Conservation (phyloP, 2,888 invertebrate genomes). For the Macrophya alboannulata region DNA sequence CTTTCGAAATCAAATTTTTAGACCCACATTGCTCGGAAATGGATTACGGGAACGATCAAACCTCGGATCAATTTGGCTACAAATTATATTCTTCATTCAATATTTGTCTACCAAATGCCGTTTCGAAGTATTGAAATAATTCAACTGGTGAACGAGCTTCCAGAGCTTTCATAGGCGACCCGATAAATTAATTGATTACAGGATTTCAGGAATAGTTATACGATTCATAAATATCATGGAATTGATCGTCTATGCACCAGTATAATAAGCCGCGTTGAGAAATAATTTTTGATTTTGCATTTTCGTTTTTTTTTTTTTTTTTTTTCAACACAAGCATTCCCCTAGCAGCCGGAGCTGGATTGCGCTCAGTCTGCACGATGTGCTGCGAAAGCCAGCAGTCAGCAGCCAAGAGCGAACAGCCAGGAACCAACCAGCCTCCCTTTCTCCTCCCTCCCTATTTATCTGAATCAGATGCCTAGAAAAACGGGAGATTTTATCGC, state of each 20-base stretch:
- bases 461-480: conserved; percentile 68
- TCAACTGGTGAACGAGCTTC: background rate
- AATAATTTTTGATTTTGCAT: background rate
- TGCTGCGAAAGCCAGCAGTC: conserved; percentile 26
- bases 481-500: conserved; percentile 74
- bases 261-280: too few relatives aligned
- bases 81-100: background rate
- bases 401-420: conserved; percentile 30
- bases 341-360: background rate
- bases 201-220: background rate
- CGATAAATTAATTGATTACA: background rate
- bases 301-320: background rate
- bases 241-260: background rate
- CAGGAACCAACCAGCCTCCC: background rate
- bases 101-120: background rate
- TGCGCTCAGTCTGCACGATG: conserved; percentile 3
- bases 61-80: background rate
- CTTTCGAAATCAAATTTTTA: background rate
- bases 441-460: conserved; percentile 62
- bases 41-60: background rate
- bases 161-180: background rate
- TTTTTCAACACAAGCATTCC: background rate
- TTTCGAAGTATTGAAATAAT: background rate
- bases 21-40: too few relatives aligned
- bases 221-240: background rate